phyloP scores from a whole-genome alignment of 2,113 vertebrate genomes.

The Sterrhoptilus dennistouni region DNA sequence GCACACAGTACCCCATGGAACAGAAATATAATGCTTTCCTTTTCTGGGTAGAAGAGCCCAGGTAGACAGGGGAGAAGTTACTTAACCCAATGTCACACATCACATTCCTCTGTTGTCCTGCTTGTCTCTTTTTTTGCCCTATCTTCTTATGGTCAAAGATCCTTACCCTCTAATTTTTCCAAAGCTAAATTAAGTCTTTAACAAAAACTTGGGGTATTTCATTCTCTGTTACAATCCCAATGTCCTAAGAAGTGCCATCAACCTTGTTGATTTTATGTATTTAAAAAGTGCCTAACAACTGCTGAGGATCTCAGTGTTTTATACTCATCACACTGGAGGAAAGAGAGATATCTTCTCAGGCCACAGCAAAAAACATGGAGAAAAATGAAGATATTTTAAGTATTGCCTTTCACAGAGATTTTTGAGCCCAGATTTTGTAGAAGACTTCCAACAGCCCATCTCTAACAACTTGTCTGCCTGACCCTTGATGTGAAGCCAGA shows the following conservation, averaged over 20 bases:
- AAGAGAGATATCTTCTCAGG: not conserved
- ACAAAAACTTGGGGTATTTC: not conserved
- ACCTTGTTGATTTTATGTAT: not conserved
- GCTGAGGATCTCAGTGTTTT: not conserved
- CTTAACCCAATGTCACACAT: not conserved
- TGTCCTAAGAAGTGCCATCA: not conserved
- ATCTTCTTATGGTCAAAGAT: not conserved
- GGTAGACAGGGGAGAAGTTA: not conserved
- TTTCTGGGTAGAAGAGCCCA: not conserved
- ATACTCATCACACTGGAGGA: not conserved
- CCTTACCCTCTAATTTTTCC: not conserved
- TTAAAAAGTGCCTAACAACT: not conserved
- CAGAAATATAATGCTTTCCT: not conserved
- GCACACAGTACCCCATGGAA: not conserved
- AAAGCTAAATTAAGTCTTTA: not conserved
- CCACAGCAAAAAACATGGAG: not conserved
- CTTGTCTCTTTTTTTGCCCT: not conserved
- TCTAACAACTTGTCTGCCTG: conserved; percentile 59
- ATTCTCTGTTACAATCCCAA: not conserved
- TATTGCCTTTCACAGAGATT: conserved; percentile 29
- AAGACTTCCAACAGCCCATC: conserved; percentile 43
- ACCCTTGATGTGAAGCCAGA: conserved; percentile 59
- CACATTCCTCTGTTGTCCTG: not conserved
- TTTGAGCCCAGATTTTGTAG: conserved; percentile 50
- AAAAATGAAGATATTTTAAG: conserved; percentile 32